These are phyloP conservation scores for Sarcophaga subvicina DNA, from an alignment of 2,888 invertebrate species.

Conservation along the genomic window DNA sequence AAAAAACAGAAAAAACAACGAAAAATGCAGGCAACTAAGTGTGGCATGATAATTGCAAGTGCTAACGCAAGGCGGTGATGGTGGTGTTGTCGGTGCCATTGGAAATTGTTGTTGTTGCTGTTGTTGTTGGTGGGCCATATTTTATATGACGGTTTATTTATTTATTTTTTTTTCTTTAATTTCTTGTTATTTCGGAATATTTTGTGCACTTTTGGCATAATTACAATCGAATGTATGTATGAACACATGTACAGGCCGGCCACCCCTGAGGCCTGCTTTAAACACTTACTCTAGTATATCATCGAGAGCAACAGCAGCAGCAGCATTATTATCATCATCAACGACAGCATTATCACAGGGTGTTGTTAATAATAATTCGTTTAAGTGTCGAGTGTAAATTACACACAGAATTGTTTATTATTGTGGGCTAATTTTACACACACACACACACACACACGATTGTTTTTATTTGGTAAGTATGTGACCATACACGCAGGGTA, in stretches of 20 bases:
- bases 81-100: background rate
- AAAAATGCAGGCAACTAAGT: slow-evolving; percentile 30
- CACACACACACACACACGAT: too few relatives aligned
- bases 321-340: background rate
- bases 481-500: background rate
- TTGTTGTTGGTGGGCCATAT: background rate
- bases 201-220: slow-evolving; percentile 68
- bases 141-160: background rate
- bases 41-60: slow-evolving; percentile 12
- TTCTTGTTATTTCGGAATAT: slow-evolving; percentile 39
- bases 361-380: slow-evolving; percentile 52
- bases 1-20: background rate
- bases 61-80: background rate
- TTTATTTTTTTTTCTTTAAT: background rate
- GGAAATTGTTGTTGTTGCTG: background rate
- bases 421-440: slow-evolving; percentile 31
- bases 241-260: too few relatives aligned
- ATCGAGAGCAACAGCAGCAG: slow-evolving; percentile 15
- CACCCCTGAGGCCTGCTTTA: too few relatives aligned
- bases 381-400: slow-evolving; percentile 57
- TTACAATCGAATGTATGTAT: slow-evolving; percentile 35
- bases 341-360: slow-evolving; percentile 4
- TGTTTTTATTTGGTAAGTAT: background rate
- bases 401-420: slow-evolving; percentile 52
- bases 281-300: background rate